These are phyloP conservation scores for Schizopygopsis malacanthus DNA, from an alignment of 2,797 vertebrate species.

Conservation along the genomic window DNA sequence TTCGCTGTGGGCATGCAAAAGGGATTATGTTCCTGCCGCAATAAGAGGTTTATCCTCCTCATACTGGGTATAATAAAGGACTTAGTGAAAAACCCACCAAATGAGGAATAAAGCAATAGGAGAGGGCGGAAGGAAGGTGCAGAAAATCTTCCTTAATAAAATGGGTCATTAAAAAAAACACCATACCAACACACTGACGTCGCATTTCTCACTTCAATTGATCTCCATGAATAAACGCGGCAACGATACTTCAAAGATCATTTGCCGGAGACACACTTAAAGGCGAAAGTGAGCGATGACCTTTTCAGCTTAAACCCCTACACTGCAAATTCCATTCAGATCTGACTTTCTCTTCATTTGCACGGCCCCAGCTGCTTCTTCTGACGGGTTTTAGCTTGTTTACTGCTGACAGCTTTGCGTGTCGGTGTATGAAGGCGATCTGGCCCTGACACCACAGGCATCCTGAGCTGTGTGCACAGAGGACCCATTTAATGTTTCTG, in stretches of 20 bases:
- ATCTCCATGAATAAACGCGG: slow-evolving; percentile 6
- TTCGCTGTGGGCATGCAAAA: slow-evolving; percentile 52
- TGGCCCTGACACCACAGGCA: slow-evolving; percentile 27
- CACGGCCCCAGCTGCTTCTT: slow-evolving; percentile 16
- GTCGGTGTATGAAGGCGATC: slow-evolving; percentile 17
- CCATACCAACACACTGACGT: neutral
- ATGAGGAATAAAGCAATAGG: slow-evolving; percentile 48
- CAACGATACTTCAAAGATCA: slow-evolving; percentile 20
- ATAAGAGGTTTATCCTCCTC: slow-evolving; percentile 60
- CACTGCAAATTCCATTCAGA: slow-evolving; percentile 35
- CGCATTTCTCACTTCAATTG: neutral
- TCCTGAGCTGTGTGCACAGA: slow-evolving; percentile 52
- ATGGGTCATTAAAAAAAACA: slow-evolving; percentile 38
- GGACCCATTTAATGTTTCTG: slow-evolving; percentile 57
- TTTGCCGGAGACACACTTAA: slow-evolving; percentile 24
- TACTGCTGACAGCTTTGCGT: slow-evolving; percentile 47
- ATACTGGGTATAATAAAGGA: slow-evolving; percentile 42
- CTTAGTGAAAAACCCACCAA: slow-evolving; percentile 50
- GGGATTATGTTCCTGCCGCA: slow-evolving; percentile 57
- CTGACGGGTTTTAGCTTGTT: slow-evolving; percentile 44
- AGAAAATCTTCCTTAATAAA: slow-evolving; percentile 45
- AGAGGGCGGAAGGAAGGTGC: slow-evolving; percentile 41
- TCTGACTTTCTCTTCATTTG: slow-evolving; percentile 1
- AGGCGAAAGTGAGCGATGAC: slow-evolving; percentile 38
- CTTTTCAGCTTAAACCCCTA: slow-evolving; percentile 36